phyloP scores from a whole-genome alignment of 2,888 invertebrate species.

The Stenchaetothrips biformis region DNA sequence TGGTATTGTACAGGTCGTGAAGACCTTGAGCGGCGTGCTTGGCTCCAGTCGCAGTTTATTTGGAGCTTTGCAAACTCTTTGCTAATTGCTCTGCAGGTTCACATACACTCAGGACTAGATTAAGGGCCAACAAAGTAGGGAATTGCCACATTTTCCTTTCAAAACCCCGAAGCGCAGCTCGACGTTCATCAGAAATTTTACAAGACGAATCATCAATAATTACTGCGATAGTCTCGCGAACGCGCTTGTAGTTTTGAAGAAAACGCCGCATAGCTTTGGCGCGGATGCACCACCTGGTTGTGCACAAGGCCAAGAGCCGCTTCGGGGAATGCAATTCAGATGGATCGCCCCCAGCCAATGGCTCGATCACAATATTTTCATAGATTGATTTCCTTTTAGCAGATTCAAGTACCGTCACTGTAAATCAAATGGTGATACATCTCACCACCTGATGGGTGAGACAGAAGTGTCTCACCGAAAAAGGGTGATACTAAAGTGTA shows the following conservation, averaged over 20 bases:
- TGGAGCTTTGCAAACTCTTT: too few species aligned
- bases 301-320: neutral
- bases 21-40: too few species aligned
- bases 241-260: conserved; percentile 14
- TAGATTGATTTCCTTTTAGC: conserved; percentile 15
- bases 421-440: too few species aligned
- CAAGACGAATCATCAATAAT: neutral
- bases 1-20: too few species aligned
- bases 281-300: conserved; percentile 26
- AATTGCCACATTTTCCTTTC: neutral
- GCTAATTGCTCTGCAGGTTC: too few species aligned
- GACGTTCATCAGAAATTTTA: neutral
- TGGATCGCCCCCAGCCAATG: neutral
- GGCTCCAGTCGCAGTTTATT: too few species aligned
- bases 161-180: neutral
- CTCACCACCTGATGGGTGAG: too few species aligned
- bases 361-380: neutral
- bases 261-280: conserved; percentile 13
- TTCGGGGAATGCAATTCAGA: neutral
- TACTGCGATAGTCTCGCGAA: neutral
- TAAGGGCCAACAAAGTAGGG: neutral
- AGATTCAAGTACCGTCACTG: conserved; percentile 12
- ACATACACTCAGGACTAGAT: too few species aligned
- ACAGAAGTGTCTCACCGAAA: too few species aligned
- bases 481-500: too few species aligned